A percentile compares a stretch with the other conserved stretches of the same genome.
phyloP scores from a whole-genome alignment of 2,888 invertebrate species.

The Hirtodrosophila duncani region DNA sequence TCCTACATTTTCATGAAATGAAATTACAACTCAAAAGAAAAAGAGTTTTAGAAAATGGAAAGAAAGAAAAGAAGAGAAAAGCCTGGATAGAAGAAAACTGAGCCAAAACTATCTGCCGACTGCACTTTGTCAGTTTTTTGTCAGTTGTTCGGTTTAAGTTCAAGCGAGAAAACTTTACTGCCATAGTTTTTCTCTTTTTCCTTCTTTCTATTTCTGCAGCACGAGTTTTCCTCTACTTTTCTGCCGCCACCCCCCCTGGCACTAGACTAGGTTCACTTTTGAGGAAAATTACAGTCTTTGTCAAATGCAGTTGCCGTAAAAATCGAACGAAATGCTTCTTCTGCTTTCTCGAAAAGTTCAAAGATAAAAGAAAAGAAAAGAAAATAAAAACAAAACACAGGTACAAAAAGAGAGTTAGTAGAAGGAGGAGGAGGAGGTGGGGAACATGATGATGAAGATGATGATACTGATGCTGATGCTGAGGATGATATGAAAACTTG shows the following conservation, averaged over 20 bases:
- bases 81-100: background rate
- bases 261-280: no score
- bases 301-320: slow-evolving; percentile 48
- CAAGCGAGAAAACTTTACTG: slow-evolving; percentile 39
- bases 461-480: slow-evolving; percentile 3
- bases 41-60: background rate
- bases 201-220: background rate
- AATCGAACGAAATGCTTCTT: slow-evolving; percentile 41
- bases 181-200: background rate
- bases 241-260: background rate
- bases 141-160: slow-evolving; percentile 48
- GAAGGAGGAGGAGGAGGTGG: background rate
- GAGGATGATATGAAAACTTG: slow-evolving; percentile 4
- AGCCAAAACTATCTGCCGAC: slow-evolving; percentile 38
- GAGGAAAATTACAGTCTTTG: slow-evolving; percentile 56
- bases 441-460: background rate
- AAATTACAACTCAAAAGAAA: background rate
- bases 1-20: slow-evolving; percentile 13
- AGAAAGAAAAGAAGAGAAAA: background rate
- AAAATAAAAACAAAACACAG: slow-evolving; percentile 17
- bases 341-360: slow-evolving; percentile 42
- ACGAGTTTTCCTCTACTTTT: background rate
- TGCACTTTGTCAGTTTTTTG: slow-evolving; percentile 65
- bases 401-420: slow-evolving; percentile 30
- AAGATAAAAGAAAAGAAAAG: slow-evolving; percentile 18